Evolutionary conservation across 2,888 invertebrate genomes (phyloP), one percentile per base, ranked within the genome.

Genomic region (Nemoura dubitans): DNA sequence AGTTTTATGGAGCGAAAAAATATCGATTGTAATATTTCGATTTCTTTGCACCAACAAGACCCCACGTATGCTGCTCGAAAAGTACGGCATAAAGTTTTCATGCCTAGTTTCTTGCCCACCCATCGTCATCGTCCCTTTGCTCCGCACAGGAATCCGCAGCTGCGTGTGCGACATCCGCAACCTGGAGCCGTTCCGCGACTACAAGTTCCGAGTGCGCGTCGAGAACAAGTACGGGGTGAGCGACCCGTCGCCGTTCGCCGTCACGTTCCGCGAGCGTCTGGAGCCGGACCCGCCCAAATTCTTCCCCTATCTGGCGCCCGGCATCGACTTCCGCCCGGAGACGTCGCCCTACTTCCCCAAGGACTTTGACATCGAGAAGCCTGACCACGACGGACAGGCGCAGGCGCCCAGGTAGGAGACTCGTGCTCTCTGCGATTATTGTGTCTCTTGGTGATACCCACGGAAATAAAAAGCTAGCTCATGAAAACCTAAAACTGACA

Each of bases 211-310:
- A 87, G 95, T 99, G 76, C 94, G 98, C 76, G 99, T 99, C 0
- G 98, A 99, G 91, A 99, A 99, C 92, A 97, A 97, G 91, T 98
- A 96, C 91, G 99, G 99, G 80, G 95, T 98, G 89, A 98, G 98
- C 92, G 99, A 99, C 91, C 99, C 99, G 0, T 98, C 98, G 87
- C 98, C 98, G 0, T 96, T 95, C 90, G 97, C 97, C 0, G 93
- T 95, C 89, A 97, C 98, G 0, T 95, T 96, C 90, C 92, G 97
- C 88, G 94, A 95, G 87, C 95, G 95, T 90, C 92, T 97, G 27
- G 95, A 96, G 90, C 96, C 96, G 0, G 96, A 96, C 85, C 94
- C 95, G 86, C 96, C 96, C 0, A 96, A 95, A 90, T 95, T 96
- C 91, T 94, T 95, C 89, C 96, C 97, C 0, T 96, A 96, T 89